Conservation (phyloP, 2,797 vertebrate species). For the Etheostoma perlongum region DNA sequence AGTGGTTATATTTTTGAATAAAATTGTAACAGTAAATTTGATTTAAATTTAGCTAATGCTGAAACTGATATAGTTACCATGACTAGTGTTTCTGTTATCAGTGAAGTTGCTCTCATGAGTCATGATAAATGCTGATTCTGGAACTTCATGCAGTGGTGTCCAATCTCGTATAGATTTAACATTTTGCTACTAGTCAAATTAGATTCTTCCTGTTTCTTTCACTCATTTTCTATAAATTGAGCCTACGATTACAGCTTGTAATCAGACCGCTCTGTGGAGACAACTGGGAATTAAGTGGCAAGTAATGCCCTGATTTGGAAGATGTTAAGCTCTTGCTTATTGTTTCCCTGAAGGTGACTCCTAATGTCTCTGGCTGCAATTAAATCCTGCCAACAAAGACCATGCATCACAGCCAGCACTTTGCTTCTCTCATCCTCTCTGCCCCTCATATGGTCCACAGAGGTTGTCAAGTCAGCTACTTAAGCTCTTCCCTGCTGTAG, state of each 20-base stretch:
- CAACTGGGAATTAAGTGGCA: conserved; percentile 49
- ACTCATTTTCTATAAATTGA: conserved; percentile 42
- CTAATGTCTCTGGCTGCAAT: conserved; percentile 54
- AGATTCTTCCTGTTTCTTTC: conserved; percentile 21
- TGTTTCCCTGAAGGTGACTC: conserved; percentile 74
- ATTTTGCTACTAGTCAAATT: conserved; percentile 11
- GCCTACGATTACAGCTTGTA: conserved; percentile 61
- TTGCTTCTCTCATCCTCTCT: conserved; percentile 48
- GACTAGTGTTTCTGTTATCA: not conserved
- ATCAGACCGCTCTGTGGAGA: conserved; percentile 54
- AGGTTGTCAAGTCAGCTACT: conserved; percentile 52
- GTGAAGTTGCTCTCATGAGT: not conserved
- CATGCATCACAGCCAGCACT: conserved; percentile 37
- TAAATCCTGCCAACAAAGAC: conserved; percentile 65
- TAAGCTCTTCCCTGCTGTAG: conserved; percentile 45
- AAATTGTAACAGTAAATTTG: not conserved
- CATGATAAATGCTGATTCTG: not conserved
- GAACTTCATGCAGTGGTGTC: not conserved
- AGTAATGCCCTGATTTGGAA: conserved; percentile 57
- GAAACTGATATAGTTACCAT: conserved; percentile 4
- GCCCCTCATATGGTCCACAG: conserved; percentile 31
- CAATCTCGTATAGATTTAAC: not conserved
- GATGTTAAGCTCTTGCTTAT: conserved; percentile 64
- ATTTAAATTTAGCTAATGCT: conserved; percentile 3
- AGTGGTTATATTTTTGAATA: not conserved